These are phyloP conservation scores for Poeciliopsis retropinna DNA, from an alignment of 2,113 vertebrate species.

Conservation along the genomic window DNA sequence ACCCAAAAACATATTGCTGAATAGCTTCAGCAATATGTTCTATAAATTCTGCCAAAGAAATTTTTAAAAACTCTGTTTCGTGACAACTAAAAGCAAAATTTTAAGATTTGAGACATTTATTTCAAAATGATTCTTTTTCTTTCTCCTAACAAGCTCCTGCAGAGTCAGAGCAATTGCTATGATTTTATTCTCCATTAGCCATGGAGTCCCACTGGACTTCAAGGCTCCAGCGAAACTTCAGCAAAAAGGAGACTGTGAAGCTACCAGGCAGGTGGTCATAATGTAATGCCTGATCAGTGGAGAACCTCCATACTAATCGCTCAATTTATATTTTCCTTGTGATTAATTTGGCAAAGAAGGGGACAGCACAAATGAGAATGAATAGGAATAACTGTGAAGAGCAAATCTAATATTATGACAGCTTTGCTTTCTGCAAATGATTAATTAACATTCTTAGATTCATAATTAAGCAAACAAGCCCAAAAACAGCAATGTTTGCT, in stretches of 20 bases:
- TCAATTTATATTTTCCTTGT: background rate
- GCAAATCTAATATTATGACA: constrained; percentile 1
- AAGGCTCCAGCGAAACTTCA: background rate
- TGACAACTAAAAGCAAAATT: background rate
- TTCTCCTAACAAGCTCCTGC: background rate
- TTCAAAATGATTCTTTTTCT: background rate
- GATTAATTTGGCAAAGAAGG: background rate
- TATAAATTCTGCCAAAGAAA: too few relatives aligned
- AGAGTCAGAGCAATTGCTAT: background rate
- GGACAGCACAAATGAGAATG: background rate
- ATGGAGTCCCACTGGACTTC: too few relatives aligned
- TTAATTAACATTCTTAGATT: constrained; percentile 11
- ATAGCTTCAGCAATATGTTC: too few relatives aligned
- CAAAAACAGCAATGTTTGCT: background rate
- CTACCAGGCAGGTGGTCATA: background rate
- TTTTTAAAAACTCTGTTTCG: background rate
- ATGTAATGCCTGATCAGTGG: background rate
- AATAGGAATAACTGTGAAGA: background rate
- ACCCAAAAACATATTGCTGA: too few relatives aligned
- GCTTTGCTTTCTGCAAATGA: background rate
- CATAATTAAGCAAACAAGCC: background rate
- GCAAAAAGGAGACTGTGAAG: background rate
- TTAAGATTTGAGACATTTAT: background rate
- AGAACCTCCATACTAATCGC: background rate
- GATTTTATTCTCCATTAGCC: background rate